Conservation (phyloP, 2,113 vertebrate species). For the Piliocolobus tephrosceles region DNA sequence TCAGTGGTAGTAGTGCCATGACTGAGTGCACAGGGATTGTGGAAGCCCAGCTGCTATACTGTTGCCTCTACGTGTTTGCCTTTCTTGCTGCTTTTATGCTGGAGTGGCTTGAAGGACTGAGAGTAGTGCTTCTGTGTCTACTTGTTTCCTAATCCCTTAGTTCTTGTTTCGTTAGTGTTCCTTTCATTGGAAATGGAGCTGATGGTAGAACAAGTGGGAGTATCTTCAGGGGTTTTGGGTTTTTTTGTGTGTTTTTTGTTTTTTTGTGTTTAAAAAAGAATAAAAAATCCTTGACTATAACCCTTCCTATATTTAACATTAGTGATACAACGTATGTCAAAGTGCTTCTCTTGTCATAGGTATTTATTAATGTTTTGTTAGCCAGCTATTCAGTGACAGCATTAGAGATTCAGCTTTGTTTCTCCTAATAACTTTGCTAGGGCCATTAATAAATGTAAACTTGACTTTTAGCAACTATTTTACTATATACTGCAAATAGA, state of each 20-base stretch:
- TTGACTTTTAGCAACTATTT: not conserved
- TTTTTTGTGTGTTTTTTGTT: not conserved
- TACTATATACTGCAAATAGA: not conserved
- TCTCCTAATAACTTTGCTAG: not conserved
- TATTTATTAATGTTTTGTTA: conserved; percentile 8
- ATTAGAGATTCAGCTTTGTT: not conserved
- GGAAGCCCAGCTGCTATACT: fast-evolving
- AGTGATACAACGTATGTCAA: not conserved
- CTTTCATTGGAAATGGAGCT: not conserved
- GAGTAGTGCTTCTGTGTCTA: not conserved
- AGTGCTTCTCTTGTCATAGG: not conserved
- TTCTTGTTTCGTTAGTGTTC: not conserved
- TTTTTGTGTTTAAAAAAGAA: not conserved
- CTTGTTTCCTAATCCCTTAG: not conserved
- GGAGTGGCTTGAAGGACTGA: not conserved
- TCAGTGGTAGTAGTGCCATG: fast-evolving
- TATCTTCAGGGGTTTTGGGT: not conserved
- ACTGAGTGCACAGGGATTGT: fast-evolving
- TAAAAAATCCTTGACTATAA: not conserved
- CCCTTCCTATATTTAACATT: not conserved
- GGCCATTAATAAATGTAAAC: not conserved
- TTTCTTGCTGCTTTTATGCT: not conserved
- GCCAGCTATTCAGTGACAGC: not conserved
- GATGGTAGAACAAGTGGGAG: not conserved
- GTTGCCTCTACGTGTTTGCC: not conserved